Percentiles rank a stretch among this genome's conserved stretches.
Evolutionary conservation across 1,140 invertebrate species (phyloP).

Genomic region (Pseudomyrmex cubaensis): DNA sequence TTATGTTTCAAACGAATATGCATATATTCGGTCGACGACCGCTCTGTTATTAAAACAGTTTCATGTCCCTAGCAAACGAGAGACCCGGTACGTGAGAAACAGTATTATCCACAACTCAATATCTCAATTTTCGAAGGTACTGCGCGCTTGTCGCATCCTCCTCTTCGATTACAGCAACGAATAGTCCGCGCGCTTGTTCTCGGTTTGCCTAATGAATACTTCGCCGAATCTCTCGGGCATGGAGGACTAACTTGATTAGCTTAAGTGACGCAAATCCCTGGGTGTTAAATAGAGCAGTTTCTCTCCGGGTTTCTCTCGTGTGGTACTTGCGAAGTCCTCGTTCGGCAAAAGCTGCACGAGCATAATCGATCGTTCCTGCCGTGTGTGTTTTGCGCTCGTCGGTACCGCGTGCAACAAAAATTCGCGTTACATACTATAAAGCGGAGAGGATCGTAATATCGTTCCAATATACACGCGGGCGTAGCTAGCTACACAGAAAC

Average conservation of each 20-base stretch:
- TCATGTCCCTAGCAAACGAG: background rate
- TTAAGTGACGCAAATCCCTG: constrained; percentile 46
- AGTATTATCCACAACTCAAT: constrained; percentile 45
- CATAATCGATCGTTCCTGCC: background rate
- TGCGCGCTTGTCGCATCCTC: background rate
- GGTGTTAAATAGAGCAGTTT: constrained; percentile 51
- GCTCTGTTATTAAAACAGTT: constrained; percentile 34
- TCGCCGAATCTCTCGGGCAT: constrained; percentile 34
- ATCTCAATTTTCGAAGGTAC: constrained; percentile 39
- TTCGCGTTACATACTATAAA: background rate
- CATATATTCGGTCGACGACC: background rate
- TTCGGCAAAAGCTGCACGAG: background rate
- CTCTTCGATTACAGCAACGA: constrained; percentile 36
- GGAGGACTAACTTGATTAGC: constrained; percentile 51
- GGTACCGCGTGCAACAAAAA: background rate
- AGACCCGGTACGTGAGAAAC: background rate
- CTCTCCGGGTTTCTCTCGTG: background rate
- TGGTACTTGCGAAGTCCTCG: background rate
- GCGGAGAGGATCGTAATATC: constrained; percentile 1
- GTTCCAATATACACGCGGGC: background rate
- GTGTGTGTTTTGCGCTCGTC: background rate
- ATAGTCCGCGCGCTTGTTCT: constrained; percentile 46
- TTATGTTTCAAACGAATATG: background rate
- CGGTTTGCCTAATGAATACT: constrained; percentile 42
- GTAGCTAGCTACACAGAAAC: constrained; percentile 23